These are phyloP conservation scores for Dusona sp. DNA, from an alignment of 2,888 invertebrate species.

Conservation along the genomic window DNA sequence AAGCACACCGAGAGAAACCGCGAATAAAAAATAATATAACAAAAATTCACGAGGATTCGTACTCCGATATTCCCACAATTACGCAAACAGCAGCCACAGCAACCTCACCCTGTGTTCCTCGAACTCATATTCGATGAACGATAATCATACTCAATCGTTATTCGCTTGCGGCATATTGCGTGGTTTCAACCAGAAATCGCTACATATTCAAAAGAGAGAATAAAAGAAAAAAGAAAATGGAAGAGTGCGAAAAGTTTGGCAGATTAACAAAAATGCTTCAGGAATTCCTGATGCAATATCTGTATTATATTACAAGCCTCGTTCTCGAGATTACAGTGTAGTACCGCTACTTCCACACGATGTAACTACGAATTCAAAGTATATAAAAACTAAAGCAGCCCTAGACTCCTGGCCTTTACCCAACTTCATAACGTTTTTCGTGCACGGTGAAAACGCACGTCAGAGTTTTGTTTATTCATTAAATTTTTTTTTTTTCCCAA, in stretches of 20 bases:
- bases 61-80: constrained; percentile 81
- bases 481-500: too few relatives aligned
- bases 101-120: constrained; percentile 70
- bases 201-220: background rate
- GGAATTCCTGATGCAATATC: background rate
- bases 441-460: too few relatives aligned
- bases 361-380: too few relatives aligned
- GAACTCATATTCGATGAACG: constrained; percentile 81
- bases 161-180: constrained; percentile 43
- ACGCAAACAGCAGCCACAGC: constrained; percentile 73
- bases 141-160: constrained; percentile 77
- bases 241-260: background rate
- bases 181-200: constrained; percentile 34
- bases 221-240: background rate
- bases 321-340: too few relatives aligned
- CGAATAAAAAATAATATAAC: constrained; percentile 42
- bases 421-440: too few relatives aligned
- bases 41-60: constrained; percentile 73
- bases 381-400: too few relatives aligned
- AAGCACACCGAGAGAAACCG: constrained; percentile 54
- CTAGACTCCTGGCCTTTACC: too few relatives aligned
- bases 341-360: too few relatives aligned
- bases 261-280: background rate
- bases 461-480: too few relatives aligned
- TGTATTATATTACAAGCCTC: background rate